phyloP scores from a whole-genome alignment of 1,140 invertebrate species.

The Zaprionus davidi region DNA sequence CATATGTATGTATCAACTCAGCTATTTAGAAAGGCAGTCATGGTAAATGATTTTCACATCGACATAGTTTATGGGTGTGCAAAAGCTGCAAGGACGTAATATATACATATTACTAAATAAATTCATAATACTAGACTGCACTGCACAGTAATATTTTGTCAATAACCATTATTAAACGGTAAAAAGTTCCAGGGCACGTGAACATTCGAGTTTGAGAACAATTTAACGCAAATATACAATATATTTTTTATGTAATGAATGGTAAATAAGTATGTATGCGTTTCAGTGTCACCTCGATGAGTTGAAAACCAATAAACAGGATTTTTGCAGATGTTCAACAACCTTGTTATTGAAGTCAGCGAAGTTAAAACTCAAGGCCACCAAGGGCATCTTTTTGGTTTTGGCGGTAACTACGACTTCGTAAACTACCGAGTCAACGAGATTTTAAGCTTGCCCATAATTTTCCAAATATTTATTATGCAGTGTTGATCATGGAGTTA shows the following conservation, averaged over 20 bases:
- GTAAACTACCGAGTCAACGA: conserved; percentile 3
- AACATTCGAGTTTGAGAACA: not conserved
- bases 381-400: conserved; percentile 44
- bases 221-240: not conserved
- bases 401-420: conserved; percentile 5
- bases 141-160: too few relatives aligned
- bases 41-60: conserved; percentile 38
- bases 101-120: not conserved
- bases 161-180: too few relatives aligned
- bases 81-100: conserved; percentile 42
- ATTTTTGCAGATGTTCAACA: conserved; percentile 62
- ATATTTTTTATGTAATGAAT: conserved; percentile 8
- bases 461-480: conserved; percentile 54
- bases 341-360: conserved; percentile 47
- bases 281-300: conserved; percentile 43
- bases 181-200: not conserved
- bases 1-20: conserved; percentile 27
- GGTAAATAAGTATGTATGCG: not conserved
- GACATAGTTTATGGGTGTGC: conserved; percentile 38
- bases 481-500: conserved; percentile 20
- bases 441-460: conserved; percentile 1
- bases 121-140: not conserved
- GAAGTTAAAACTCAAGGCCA: conserved; percentile 32
- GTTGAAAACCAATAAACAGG: conserved; percentile 55
- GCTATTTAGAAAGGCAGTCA: conserved; percentile 58